phyloP scores from a whole-genome alignment of 2,113 vertebrate species.

The Talpa occidentalis region DNA sequence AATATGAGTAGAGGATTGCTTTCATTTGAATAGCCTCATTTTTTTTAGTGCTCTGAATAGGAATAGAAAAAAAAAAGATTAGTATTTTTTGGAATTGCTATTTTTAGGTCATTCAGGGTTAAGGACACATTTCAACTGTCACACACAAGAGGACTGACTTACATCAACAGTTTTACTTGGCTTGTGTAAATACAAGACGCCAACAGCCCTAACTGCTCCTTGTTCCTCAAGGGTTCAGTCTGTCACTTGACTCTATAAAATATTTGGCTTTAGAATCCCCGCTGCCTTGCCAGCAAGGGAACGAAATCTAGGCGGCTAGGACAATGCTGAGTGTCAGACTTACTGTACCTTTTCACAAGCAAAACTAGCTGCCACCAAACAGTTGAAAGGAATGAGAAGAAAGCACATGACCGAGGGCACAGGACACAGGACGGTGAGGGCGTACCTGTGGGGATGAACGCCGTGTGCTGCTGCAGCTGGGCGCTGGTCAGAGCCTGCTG shows the following conservation, averaged over 20 bases:
- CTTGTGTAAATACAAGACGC: constrained; percentile 29
- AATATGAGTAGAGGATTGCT: constrained; percentile 57
- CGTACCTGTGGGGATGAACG: constrained; percentile 98
- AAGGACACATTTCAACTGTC: constrained; percentile 63
- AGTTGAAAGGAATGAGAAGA: constrained; percentile 74
- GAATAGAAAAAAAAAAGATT: constrained; percentile 69
- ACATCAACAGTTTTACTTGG: constrained; percentile 31
- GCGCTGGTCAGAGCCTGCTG: constrained; percentile 98
- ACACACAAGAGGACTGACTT: constrained; percentile 55
- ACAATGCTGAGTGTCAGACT: not conserved
- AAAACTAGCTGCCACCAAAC: constrained; percentile 73
- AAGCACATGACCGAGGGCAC: constrained; percentile 76
- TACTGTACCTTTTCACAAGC: constrained; percentile 49
- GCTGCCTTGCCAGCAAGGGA: constrained; percentile 42
- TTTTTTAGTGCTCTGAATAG: constrained; percentile 77
- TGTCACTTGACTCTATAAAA: not conserved
- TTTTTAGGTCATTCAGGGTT: constrained; percentile 76
- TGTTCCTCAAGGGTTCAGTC: not conserved
- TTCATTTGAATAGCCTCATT: constrained; percentile 63
- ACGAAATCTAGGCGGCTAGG: not conserved
- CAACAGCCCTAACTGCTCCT: not conserved
- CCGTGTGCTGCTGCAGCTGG: constrained; percentile 94
- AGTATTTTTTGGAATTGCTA: constrained; percentile 74
- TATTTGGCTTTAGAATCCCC: constrained; percentile 74
- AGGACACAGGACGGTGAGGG: constrained; percentile 56